Conservation (phyloP, 2,888 invertebrate genomes). For the Synergus laeviventris region DNA sequence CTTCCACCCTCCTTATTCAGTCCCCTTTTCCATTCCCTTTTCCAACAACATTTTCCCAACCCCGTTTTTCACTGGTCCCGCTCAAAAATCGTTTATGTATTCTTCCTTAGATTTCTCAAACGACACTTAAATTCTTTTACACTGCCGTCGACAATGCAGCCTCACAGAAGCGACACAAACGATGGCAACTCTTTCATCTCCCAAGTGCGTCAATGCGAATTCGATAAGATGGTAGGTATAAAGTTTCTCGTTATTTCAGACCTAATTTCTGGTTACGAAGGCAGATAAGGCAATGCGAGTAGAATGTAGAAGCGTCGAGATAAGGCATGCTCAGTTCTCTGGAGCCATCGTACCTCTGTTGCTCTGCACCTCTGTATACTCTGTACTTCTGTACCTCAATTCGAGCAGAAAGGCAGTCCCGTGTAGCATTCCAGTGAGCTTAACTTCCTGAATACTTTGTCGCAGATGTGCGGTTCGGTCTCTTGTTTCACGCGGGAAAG, state of each 20-base stretch:
- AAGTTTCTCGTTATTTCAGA: constrained; percentile 36
- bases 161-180: neutral
- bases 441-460: constrained; percentile 38
- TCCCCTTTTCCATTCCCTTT: no score
- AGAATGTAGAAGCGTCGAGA: constrained; percentile 20
- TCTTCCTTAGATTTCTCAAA: neutral
- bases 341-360: neutral
- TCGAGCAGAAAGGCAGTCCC: constrained; percentile 7
- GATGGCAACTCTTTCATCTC: constrained; percentile 10
- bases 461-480: constrained; percentile 34
- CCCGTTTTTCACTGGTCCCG: neutral
- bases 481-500: constrained; percentile 18
- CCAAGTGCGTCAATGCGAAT: constrained; percentile 27
- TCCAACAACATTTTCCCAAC: no score
- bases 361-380: neutral
- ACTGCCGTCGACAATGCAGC: neutral
- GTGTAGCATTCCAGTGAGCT: constrained; percentile 16
- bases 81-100: neutral
- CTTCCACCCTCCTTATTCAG: no score
- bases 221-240: constrained; percentile 26
- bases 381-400: neutral
- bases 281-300: constrained; percentile 7
- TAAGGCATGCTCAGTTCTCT: neutral
- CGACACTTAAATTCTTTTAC: neutral
- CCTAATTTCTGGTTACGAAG: constrained; percentile 13